Evolutionary conservation across 2,797 vertebrate genomes (phyloP), one percentile per base, ranked within the genome.

Genomic region (Cuniculus paca): DNA sequence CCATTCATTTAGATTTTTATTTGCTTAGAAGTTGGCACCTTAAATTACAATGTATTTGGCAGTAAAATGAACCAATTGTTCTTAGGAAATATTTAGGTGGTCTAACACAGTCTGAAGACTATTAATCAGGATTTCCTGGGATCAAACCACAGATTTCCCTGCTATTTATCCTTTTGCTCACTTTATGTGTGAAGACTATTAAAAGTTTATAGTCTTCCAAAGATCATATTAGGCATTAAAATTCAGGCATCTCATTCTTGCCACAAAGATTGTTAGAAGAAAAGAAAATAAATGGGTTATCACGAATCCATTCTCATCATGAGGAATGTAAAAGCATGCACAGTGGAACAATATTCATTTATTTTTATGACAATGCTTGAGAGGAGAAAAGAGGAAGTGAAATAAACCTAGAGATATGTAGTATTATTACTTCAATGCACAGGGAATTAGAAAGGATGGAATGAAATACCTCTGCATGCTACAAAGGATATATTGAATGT

Each of bases 41-140:
- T 97, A 84, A 96, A 78, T 98, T 97, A 97, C 94, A 83, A 95
- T 97, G 97, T 98, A 97, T 98, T 97, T 96, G 93, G 83, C 87
- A 97, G 97, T 98, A 98, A 98, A 98, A 98, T 84, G 97, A 98
- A 97, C 90, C 88, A 96, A 96, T 97, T 98, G 93, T 96, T 98
- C 98, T 75, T 96, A 97, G 97, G 96, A 95, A 98, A 93, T 98
- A 97, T 98, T 96, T 98, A 96, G 98, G 98, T 98, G 98, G 98
- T 98, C 98, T 98, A 50, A 87, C 96, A 97, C 95, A 97, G 91
- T 26, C 93, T 97, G 97, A 97, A 95, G 75, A 94, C 97, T 98
- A 98, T 98, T 98, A 98, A 98, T 98, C 98, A 98, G 98, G 97
- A 98, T 98, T 98, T 99, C 98, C 98, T 98, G 98, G 97, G 98